These are phyloP conservation scores for Cecidostiba fungosa DNA, from an alignment of 2,888 invertebrate species.

Conservation along the genomic window DNA sequence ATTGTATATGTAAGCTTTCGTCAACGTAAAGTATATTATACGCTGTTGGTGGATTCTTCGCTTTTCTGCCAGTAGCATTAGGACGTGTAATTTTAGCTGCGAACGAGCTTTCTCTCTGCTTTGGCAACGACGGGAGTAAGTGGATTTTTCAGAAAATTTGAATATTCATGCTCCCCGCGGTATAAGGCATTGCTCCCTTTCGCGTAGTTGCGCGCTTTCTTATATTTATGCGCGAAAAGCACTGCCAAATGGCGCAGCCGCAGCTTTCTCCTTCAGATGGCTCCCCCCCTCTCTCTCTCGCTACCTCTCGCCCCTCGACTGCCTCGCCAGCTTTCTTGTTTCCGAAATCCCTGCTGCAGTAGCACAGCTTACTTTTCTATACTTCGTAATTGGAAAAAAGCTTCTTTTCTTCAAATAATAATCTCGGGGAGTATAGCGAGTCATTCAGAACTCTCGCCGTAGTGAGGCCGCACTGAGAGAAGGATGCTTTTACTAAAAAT, in stretches of 20 bases:
- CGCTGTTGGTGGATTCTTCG: too few species aligned
- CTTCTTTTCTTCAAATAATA: too few species aligned
- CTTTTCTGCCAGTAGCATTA: too few species aligned
- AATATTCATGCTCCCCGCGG: conserved; percentile 32
- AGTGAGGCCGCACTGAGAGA: too few species aligned
- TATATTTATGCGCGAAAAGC: conserved; percentile 42
- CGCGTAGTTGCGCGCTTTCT: neutral
- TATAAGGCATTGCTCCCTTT: neutral
- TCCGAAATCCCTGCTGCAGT: neutral
- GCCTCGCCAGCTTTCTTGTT: neutral
- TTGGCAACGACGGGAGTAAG: neutral
- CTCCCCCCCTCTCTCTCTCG: neutral
- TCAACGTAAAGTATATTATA: too few species aligned
- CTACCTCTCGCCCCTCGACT: too few species aligned
- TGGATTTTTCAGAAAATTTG: conserved; percentile 39
- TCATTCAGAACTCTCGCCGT: too few species aligned
- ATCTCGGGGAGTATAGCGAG: too few species aligned
- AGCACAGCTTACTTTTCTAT: too few species aligned
- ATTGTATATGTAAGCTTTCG: too few species aligned
- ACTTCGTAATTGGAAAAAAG: too few species aligned
- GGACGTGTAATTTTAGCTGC: neutral
- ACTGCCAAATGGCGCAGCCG: conserved; percentile 32
- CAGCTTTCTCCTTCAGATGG: neutral
- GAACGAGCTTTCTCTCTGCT: neutral
- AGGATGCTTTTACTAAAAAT: too few species aligned